Conservation (phyloP, 2,113 vertebrate species). For the Equus przewalskii region DNA sequence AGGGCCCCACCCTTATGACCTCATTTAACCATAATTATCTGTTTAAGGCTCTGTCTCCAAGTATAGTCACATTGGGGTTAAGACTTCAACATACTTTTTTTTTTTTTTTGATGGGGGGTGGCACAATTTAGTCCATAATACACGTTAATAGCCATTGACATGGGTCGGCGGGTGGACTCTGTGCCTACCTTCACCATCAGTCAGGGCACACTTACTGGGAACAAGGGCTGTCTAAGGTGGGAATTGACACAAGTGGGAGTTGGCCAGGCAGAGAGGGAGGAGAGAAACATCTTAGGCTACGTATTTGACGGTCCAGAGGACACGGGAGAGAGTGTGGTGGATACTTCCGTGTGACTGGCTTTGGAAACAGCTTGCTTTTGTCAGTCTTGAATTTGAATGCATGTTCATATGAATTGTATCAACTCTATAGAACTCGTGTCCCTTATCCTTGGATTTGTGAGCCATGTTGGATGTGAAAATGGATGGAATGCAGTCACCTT, state of each 20-base stretch:
- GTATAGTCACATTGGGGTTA: not conserved
- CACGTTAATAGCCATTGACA: not conserved
- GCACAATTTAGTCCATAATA: not conserved
- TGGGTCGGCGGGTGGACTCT: not conserved
- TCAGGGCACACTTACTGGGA: not conserved
- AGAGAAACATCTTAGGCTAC: not conserved
- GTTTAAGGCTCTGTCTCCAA: not conserved
- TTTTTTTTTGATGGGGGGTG: not conserved
- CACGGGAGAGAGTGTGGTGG: not conserved
- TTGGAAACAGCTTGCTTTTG: not conserved
- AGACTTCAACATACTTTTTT: not conserved
- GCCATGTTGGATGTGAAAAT: not conserved
- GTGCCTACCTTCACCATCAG: too few relatives aligned
- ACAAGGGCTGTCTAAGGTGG: not conserved
- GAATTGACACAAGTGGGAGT: not conserved
- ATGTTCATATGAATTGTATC: not conserved
- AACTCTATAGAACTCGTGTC: not conserved
- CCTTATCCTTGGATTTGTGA: slow-evolving; percentile 1
- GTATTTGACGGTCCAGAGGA: not conserved
- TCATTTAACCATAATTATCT: not conserved
- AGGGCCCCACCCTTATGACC: not conserved
- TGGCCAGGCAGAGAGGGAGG: not conserved
- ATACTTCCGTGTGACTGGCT: not conserved
- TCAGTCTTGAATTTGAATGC: not conserved
- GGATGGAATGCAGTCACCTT: not conserved